Percentiles rank a stretch among this genome's conserved stretches.
phyloP scores from a whole-genome alignment of 2,797 vertebrate species.

The Rhynchotus rufescens region DNA sequence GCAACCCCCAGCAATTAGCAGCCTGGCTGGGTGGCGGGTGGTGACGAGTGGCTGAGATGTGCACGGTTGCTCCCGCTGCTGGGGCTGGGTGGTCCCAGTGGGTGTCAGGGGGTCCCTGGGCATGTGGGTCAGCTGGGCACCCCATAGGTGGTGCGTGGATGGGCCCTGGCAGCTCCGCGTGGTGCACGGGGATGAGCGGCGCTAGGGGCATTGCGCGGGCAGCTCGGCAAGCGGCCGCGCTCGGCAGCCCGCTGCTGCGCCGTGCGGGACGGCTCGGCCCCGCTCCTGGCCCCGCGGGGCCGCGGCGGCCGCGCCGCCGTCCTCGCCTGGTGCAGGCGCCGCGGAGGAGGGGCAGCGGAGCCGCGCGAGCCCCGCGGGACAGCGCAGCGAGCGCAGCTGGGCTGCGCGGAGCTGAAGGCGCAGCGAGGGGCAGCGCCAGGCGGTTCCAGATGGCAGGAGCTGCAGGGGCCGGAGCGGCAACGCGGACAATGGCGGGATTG shows the following conservation, averaged over 20 bases:
- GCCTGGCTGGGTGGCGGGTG: background rate
- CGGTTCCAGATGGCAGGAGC: conserved; percentile 7
- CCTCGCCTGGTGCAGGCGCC: background rate
- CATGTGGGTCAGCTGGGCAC: background rate
- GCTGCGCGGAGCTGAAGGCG: too few species aligned
- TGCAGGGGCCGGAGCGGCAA: background rate
- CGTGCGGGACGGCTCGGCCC: background rate
- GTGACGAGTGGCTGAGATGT: background rate
- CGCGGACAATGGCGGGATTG: conserved; percentile 23
- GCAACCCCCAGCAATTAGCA: conserved; percentile 21
- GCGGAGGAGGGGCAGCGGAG: background rate
- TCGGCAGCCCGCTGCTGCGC: background rate
- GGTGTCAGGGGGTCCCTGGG: background rate
- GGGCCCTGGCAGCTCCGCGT: background rate
- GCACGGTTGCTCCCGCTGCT: background rate
- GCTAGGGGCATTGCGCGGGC: too few species aligned
- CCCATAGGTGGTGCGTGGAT: background rate
- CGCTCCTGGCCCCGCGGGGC: too few species aligned
- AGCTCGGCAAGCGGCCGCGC: background rate
- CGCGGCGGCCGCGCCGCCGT: too few species aligned
- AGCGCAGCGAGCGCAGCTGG: background rate
- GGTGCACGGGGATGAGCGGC: background rate
- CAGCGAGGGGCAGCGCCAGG: background rate
- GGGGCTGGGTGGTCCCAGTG: background rate
- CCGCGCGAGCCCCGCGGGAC: background rate